These are phyloP conservation scores for Glaucidium brasilianum DNA, from an alignment of 2,113 vertebrate genomes.

Conservation along the genomic window DNA sequence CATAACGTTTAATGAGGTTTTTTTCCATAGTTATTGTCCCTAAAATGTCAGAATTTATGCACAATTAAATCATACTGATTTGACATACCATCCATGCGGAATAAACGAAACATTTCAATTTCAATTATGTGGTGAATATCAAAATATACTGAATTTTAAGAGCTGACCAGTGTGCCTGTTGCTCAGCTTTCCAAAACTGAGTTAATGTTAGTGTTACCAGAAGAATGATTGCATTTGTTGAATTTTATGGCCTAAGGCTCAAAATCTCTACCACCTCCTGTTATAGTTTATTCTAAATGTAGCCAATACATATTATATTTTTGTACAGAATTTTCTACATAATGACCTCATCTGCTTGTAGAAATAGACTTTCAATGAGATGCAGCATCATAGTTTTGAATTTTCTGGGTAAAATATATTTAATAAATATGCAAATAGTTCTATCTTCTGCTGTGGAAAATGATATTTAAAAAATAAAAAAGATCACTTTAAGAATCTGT, in stretches of 20 bases:
- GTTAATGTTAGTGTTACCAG: constrained; percentile 18
- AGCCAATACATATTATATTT: neutral
- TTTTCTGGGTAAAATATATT: neutral
- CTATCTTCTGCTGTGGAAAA: neutral
- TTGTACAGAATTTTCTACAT: constrained; percentile 25
- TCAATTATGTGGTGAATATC: constrained; percentile 4
- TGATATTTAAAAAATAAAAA: neutral
- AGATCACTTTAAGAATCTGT: neutral
- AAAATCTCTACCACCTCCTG: constrained; percentile 7
- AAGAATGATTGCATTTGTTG: constrained; percentile 27
- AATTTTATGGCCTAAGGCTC: constrained; percentile 47
- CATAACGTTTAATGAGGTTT: neutral
- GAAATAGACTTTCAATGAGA: constrained; percentile 19
- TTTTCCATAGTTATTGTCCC: neutral
- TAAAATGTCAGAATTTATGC: constrained; percentile 26
- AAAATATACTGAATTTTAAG: constrained; percentile 26
- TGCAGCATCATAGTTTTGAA: neutral
- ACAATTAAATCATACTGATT: neutral
- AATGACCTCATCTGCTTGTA: neutral
- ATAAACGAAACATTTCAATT: constrained; percentile 30
- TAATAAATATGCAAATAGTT: constrained; percentile 25
- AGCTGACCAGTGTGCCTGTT: neutral
- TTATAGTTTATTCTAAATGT: constrained; percentile 25
- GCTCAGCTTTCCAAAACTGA: neutral
- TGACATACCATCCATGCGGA: neutral